Base-by-base conservation (phyloP, 1,140 invertebrate genomes). In the Philopotamus ludificatus region DNA sequence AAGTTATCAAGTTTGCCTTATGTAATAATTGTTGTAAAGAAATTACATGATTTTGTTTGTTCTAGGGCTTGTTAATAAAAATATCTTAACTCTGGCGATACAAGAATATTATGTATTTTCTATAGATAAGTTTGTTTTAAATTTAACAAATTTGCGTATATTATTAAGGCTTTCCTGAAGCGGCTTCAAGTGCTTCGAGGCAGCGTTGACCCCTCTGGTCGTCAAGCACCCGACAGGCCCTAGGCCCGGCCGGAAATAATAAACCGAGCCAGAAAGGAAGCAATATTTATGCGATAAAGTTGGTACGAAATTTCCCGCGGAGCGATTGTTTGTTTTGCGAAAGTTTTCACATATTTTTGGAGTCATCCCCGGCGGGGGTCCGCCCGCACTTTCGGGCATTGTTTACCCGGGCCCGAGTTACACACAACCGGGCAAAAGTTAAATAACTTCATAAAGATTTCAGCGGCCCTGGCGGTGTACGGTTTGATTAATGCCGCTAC, bases 311-410 rank as follows among this genome's bases (percentile, higher is more conserved):
- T 66, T 66, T 66, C 55, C 42, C 64, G 39, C 44, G 22, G 15
- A 54, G 58, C 64, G 64, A 66, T 70, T 70, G 68, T 70, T 70
- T 70, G 68, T 66, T 61, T 66, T 64, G 60, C 25, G 22, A 26
- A 70, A 70, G 60, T 70, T 70, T 70, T 59, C 60, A 66, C 60
- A 70, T 70, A 70, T 70, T 70, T 70, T 61, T 62, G 59, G 64
- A 39, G 50, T 58, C 66, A 67, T 63, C 60, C 66, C 51, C 49
- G 39, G 26, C 20, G 45, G 45, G 16, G 50, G 18, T 42, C 41
- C 22, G 57, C 15, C 54, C 25, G 50, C 23, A 21, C 50, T 53
- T 26, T 21, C 16, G 20, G 20, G 9, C 41, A 59, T 59, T 59
- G 55, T 59, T 59, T 59, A 59, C 59, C 22, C 25, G 47, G 25